Evolutionary conservation across 2,797 vertebrate genomes (phyloP), one percentile per base, ranked within the genome.

Genomic region (Rhinogobio ventralis): DNA sequence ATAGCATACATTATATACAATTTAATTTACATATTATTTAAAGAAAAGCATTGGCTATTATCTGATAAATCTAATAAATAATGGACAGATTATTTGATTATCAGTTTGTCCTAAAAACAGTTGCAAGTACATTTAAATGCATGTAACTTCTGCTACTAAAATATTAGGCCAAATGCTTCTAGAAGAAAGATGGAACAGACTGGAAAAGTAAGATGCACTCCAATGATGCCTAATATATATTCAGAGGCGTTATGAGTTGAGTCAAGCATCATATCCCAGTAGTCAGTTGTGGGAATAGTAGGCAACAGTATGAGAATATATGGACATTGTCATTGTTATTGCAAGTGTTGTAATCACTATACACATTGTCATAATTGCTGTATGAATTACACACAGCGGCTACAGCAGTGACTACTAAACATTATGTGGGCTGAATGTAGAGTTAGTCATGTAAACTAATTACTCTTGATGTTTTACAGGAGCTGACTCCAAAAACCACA

Each of bases 361-460:
- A 81, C 79, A 81, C 79, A 57, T 60, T 60, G 67, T 71, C 53
- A 69, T 81, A 45, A 72, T 81, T 81, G 67, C 79, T 60, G 79
- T 60, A 81, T 81, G 67, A 60, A 60, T 60, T 57, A 4, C 51
- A 75, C 80, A 39, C 67, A 30, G 53, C 1, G 19, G 67, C 15
- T 60, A 23, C 51, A 28, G 51, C 33, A 72, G 36, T 45, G 36
- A 72, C 25, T 81, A 33, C 36, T 72, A 45, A 81, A 81, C 67
- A 28, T 60, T 20, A 57, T 55, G 66, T 39, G 36, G 23, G 46
- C 30, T 80, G 79, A 68, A 80, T 80, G 33, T 28, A 80, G 33
- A 81, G 51, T 25, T 45, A 2, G 45, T 28, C 71, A 1, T 74
- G 71, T 82, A 28, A 74, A 39, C 23, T 0, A 75, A 53, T 28